Percentiles rank a stretch among this genome's conserved stretches.
Conservation (phyloP, 2,888 invertebrate genomes). For the Agrochola lychnidis region DNA sequence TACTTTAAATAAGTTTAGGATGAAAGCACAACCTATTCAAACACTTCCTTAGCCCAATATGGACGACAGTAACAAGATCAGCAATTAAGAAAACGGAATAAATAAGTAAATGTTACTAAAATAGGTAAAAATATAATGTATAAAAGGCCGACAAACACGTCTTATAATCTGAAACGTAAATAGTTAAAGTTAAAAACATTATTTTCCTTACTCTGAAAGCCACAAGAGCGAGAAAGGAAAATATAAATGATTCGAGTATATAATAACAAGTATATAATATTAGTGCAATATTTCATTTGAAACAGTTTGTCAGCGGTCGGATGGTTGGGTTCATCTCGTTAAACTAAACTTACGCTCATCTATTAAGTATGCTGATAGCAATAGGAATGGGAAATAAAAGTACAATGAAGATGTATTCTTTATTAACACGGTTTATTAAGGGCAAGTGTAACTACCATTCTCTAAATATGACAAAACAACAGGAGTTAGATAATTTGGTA, state of each 20-base stretch:
- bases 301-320: slow-evolving; percentile 42
- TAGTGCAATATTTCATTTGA: slow-evolving; percentile 48
- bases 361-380: slow-evolving; percentile 15
- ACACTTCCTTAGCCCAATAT: not conserved
- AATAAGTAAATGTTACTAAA: too few relatives aligned
- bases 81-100: not conserved
- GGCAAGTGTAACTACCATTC: slow-evolving; percentile 57
- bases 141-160: not conserved
- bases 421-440: slow-evolving; percentile 28
- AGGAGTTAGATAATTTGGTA: slow-evolving; percentile 68
- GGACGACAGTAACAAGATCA: not conserved
- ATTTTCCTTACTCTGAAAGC: slow-evolving; percentile 25
- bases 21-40: not conserved
- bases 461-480: slow-evolving; percentile 62
- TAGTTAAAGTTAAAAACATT: slow-evolving; percentile 10
- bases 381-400: slow-evolving; percentile 22
- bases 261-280: slow-evolving; percentile 5
- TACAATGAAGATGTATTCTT: not conserved
- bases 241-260: slow-evolving; percentile 34
- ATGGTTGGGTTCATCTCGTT: slow-evolving; percentile 41
- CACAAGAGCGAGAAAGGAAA: slow-evolving; percentile 20
- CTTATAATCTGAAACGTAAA: slow-evolving; percentile 14
- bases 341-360: slow-evolving; percentile 18
- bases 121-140: not conserved
- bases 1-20: not conserved